Evolutionary conservation across 1,140 invertebrate genomes (phyloP), one percentile per base, ranked within the genome.

Genomic region (Drosophila saltans): DNA sequence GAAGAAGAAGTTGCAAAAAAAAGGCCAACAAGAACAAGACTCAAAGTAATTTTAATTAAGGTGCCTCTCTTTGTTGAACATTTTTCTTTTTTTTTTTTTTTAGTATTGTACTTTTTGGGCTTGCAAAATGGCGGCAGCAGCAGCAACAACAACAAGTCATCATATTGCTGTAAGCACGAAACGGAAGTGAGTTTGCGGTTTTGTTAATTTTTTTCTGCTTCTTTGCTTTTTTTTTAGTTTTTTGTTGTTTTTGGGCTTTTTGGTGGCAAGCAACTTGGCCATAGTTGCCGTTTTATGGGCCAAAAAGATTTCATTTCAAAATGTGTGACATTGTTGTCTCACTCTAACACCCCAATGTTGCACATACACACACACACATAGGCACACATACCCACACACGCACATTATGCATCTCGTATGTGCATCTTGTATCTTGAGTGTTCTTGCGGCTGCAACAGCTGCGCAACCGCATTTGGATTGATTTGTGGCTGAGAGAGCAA

Each of bases 391-490:
- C 67, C 33, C 52, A 61, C 40, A 48, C 40, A 26, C 63, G 2
- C 16, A 11, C 1, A 43, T 65, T 41, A 43, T 56, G 75, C 69
- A 79, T 21, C 78, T 58, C 74, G 78, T 70, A 72, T 43, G 60
- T 33, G 64, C 58, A 55, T 67, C 77, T 67, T 66, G 36, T 7
- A 39, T 24, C 39, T 52, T 43, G 63, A 45, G n/a, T 45, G 66
- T 41, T 69, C 67, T 67, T 28, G 62, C 66, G 40, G 61, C 65
- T 69, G 75, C 80, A 88, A 88, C 83, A 88, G 83, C 83, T 88
- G 83, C 80, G 73, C 72, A 91, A 91, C 90, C 90, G 82, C 90
- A 91, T 91, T 91, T 81, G 80, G 90, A 91, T 91, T 91, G 90
- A 91, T 91, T 91, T 91, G 90, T 81, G 89, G 90, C 84, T 84